A percentile compares a stretch with the other conserved stretches of the same genome.
Evolutionary conservation across 2,888 invertebrate species (phyloP).

Genomic region (Cataglyphis rosenhaueri): DNA sequence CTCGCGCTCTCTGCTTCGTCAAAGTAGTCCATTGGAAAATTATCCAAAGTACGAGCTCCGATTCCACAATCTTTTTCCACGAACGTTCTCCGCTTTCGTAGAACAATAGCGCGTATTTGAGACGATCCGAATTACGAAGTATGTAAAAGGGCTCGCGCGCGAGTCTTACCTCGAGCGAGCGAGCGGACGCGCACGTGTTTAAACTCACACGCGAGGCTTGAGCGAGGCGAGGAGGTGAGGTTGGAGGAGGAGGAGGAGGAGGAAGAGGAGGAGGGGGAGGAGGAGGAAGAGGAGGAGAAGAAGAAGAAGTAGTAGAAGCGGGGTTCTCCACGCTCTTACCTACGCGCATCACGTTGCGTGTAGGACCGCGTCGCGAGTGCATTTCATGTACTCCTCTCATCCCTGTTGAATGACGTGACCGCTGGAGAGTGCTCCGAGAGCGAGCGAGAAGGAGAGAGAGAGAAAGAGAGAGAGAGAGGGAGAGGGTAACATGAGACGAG

Average conservation of each 20-base stretch:
- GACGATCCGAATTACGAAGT: slow-evolving; percentile 42
- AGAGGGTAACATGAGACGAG: slow-evolving; percentile 44
- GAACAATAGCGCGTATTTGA: slow-evolving; percentile 37
- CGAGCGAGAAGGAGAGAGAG: background rate
- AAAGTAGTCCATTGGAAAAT: background rate
- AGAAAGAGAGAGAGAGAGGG: slow-evolving; percentile 30
- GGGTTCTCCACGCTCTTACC: slow-evolving; percentile 40
- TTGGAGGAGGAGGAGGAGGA: background rate
- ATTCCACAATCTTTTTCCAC: slow-evolving; percentile 25
- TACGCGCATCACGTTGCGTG: slow-evolving; percentile 65
- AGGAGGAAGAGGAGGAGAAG: background rate
- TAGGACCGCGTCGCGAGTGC: slow-evolving; percentile 69
- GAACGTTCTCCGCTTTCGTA: background rate
- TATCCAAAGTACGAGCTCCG: background rate
- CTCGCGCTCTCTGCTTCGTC: too few relatives aligned
- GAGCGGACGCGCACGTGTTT: slow-evolving; percentile 61
- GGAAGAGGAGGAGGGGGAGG: background rate
- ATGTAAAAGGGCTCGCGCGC: slow-evolving; percentile 43
- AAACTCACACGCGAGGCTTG: slow-evolving; percentile 56
- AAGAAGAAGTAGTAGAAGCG: slow-evolving; percentile 38
- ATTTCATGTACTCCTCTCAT: slow-evolving; percentile 69
- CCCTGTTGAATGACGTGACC: slow-evolving; percentile 70
- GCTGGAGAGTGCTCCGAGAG: slow-evolving; percentile 59
- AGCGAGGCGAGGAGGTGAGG: slow-evolving; percentile 29
- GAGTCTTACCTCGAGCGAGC: slow-evolving; percentile 28